Conservation (phyloP, 2,797 vertebrate species). For the Xenopus petersii region DNA sequence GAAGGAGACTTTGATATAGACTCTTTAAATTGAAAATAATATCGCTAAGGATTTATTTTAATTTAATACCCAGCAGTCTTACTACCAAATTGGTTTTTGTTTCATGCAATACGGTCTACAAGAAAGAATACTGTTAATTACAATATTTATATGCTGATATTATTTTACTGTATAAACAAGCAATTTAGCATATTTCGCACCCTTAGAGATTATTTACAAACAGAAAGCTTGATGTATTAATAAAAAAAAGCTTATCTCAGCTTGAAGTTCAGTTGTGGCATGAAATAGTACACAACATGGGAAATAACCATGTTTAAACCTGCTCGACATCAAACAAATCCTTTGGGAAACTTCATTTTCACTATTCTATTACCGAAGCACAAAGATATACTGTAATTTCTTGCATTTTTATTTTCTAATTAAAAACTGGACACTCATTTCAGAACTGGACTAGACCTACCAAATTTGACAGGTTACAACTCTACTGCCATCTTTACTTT, state of each 20-base stretch:
- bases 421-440: too few species aligned
- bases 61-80: constrained; percentile 14
- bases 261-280: constrained; percentile 41
- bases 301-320: constrained; percentile 43
- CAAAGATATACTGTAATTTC: too few species aligned
- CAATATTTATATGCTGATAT: constrained; percentile 15
- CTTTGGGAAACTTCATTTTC: constrained; percentile 23
- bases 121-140: constrained; percentile 3
- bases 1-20: not conserved
- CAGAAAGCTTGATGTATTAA: constrained; percentile 31
- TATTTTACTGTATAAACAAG: constrained; percentile 19
- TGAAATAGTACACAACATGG: constrained; percentile 42
- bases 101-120: not conserved
- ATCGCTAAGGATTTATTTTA: constrained; percentile 21
- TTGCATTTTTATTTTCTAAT: too few species aligned
- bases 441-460: too few species aligned
- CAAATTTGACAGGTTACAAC: too few species aligned
- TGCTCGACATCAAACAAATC: constrained; percentile 43
- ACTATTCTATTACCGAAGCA: too few species aligned
- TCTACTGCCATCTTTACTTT: too few species aligned
- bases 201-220: constrained; percentile 29
- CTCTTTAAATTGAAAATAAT: too few species aligned
- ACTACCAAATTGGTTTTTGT: constrained; percentile 33
- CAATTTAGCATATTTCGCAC: constrained; percentile 30
- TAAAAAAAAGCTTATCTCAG: constrained; percentile 43